Evolutionary conservation across 2,113 vertebrate species (phyloP).

Genomic region (Hippopotamus amphibius): DNA sequence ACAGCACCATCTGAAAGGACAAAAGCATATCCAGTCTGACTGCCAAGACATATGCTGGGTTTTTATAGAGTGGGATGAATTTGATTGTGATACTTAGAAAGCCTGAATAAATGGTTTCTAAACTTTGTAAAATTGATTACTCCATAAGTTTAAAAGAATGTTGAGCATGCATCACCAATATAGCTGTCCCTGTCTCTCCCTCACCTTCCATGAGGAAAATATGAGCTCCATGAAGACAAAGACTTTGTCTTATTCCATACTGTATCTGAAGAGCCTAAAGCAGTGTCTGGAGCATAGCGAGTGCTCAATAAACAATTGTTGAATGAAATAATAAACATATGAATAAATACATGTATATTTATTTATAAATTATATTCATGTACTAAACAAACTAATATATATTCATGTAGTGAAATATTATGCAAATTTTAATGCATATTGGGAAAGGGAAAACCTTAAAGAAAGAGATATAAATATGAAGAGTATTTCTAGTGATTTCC

Average conservation of each 20-base stretch:
- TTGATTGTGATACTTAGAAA: neutral
- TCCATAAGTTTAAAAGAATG: neutral
- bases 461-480: slow-evolving; percentile 57
- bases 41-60: neutral
- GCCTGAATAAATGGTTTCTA: neutral
- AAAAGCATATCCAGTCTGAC: neutral
- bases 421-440: slow-evolving; percentile 50
- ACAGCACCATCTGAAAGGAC: neutral
- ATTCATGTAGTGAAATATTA: slow-evolving; percentile 54
- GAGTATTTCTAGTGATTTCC: neutral
- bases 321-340: slow-evolving; percentile 11
- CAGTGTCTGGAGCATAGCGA: neutral
- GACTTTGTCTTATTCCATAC: neutral
- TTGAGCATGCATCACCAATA: neutral
- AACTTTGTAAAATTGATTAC: neutral
- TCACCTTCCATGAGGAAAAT: neutral
- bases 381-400: slow-evolving; percentile 49
- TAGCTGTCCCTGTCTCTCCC: neutral
- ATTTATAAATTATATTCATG: slow-evolving; percentile 52
- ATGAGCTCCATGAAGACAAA: neutral
- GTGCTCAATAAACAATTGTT: neutral
- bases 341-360: neutral
- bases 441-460: slow-evolving; percentile 25
- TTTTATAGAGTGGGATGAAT: neutral
- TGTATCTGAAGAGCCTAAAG: neutral